phyloP scores from a whole-genome alignment of 2,888 invertebrate genomes.

The Pogonocherus hispidulus region DNA sequence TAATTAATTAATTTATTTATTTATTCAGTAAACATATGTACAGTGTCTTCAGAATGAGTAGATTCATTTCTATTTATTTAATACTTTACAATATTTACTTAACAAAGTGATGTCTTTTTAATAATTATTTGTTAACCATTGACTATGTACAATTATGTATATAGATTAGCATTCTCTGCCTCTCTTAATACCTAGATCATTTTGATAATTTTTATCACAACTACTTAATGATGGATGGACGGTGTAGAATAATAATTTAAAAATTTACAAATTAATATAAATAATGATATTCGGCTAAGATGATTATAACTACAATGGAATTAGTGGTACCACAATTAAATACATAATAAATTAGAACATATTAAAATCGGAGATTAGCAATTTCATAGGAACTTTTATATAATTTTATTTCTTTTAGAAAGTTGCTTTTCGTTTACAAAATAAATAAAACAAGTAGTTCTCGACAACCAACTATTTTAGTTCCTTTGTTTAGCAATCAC shows the following conservation, averaged over 20 bases:
- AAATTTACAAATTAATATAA: slow-evolving; percentile 7
- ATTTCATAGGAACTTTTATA: slow-evolving; percentile 19
- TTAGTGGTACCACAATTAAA: slow-evolving; percentile 21
- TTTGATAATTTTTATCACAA: slow-evolving; percentile 12
- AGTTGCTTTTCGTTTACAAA: not conserved
- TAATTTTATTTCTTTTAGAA: not conserved
- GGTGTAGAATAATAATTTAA: slow-evolving; percentile 30
- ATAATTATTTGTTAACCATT: not conserved
- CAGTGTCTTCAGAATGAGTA: slow-evolving; percentile 3
- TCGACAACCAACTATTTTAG: not conserved
- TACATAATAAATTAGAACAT: slow-evolving; percentile 14
- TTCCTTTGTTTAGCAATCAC: slow-evolving; percentile 7
- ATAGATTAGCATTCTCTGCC: not conserved
- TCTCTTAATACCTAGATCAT: slow-evolving; percentile 2
- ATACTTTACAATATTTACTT: slow-evolving; percentile 14
- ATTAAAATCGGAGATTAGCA: not conserved
- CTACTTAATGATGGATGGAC: slow-evolving; percentile 14
- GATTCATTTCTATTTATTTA: slow-evolving; percentile 5
- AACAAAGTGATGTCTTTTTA: slow-evolving; percentile 14
- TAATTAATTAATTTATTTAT: not conserved
- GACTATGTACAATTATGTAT: slow-evolving; percentile 9
- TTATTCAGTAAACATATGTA: slow-evolving; percentile 19
- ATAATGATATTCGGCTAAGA: slow-evolving; percentile 20
- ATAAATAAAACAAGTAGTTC: not conserved
- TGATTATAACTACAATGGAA: slow-evolving; percentile 13